Conservation (phyloP, 1,140 invertebrate species). For the Pseudomyrmex concolor region DNA sequence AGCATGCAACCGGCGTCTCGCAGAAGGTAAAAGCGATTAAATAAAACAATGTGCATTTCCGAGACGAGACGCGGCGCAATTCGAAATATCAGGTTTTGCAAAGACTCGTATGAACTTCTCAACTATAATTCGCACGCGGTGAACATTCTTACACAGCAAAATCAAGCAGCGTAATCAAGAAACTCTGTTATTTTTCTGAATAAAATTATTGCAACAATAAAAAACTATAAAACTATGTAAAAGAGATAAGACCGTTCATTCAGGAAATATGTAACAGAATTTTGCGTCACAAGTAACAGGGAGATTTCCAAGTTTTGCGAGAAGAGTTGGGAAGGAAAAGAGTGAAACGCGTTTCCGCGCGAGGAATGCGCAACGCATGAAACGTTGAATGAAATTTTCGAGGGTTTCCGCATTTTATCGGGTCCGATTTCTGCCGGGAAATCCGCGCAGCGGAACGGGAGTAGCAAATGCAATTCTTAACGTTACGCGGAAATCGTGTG, state of each 20-base stretch:
- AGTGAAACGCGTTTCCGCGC: conserved; percentile 4
- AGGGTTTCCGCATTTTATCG: conserved; percentile 54
- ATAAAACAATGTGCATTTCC: not conserved
- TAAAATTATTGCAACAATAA: not conserved
- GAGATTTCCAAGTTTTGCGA: conserved; percentile 16
- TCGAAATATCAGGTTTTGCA: not conserved
- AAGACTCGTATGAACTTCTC: not conserved
- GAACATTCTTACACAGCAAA: not conserved
- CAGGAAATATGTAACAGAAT: conserved; percentile 19
- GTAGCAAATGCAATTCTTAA: conserved; percentile 59
- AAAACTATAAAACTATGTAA: too few relatives aligned
- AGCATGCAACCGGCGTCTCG: not conserved
- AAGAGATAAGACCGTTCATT: not conserved
- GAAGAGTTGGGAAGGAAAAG: not conserved
- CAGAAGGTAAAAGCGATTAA: conserved; percentile 34
- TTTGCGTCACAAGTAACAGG: conserved; percentile 24
- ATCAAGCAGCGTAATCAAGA: not conserved
- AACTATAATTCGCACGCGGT: not conserved
- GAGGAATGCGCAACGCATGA: conserved; percentile 29
- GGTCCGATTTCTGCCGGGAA: conserved; percentile 43
- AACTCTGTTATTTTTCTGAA: not conserved
- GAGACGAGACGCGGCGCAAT: not conserved
- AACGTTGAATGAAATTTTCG: conserved; percentile 45
- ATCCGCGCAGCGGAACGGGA: conserved; percentile 22
- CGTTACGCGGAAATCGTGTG: conserved; percentile 45